Conservation (phyloP, 1,140 invertebrate genomes). For the Platyura marginata region DNA sequence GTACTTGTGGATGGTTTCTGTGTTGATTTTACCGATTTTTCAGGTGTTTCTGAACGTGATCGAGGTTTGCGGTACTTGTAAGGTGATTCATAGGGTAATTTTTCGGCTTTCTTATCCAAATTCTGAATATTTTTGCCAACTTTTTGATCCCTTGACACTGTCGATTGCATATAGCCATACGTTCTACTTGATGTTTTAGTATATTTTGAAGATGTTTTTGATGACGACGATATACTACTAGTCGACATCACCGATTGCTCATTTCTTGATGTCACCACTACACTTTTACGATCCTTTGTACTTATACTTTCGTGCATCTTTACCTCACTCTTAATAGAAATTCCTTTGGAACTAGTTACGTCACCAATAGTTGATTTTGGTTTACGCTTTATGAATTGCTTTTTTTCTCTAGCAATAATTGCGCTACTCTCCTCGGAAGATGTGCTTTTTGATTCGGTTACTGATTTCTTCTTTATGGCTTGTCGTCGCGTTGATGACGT, state of each 20-base stretch:
- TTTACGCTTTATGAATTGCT: not conserved
- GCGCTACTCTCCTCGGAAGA: not conserved
- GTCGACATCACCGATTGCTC: not conserved
- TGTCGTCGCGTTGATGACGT: not conserved
- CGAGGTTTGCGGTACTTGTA: too few relatives aligned
- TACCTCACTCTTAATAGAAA: too few relatives aligned
- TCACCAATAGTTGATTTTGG: not conserved
- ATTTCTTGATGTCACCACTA: not conserved
- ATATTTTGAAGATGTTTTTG: not conserved
- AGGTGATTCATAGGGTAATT: not conserved
- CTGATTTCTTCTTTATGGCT: not conserved
- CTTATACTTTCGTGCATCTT: not conserved
- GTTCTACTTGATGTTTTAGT: not conserved
- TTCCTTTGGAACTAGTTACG: too few relatives aligned
- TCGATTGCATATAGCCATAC: constrained; percentile 28
- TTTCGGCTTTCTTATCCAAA: not conserved
- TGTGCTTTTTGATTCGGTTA: not conserved
- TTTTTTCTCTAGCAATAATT: not conserved
- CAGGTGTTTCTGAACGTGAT: constrained; percentile 11
- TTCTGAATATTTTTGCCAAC: constrained; percentile 13
- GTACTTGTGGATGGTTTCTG: too few relatives aligned
- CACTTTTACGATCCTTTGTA: not conserved
- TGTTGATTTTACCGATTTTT: too few relatives aligned
- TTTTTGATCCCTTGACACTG: constrained; percentile 27
- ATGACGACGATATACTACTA: not conserved